A percentile compares a stretch with the other conserved stretches of the same genome.
Conservation (phyloP, 1,140 invertebrate species). For the Dreissena polymorpha region DNA sequence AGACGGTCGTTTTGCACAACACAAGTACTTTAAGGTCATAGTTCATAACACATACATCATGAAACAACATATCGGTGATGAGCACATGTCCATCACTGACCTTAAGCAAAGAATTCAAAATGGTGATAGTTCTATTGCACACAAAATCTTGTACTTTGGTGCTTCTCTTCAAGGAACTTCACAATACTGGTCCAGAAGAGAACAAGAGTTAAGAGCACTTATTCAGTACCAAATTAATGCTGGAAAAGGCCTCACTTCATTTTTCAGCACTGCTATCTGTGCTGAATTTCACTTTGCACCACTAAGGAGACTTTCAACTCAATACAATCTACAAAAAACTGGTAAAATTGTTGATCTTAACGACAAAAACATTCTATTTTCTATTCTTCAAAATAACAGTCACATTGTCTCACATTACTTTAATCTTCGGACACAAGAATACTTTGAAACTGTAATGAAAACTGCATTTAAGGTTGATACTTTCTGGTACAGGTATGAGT, state of each 20-base stretch:
- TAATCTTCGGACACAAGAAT: too few relatives aligned
- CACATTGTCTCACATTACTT: too few relatives aligned
- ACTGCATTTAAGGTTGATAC: too few relatives aligned
- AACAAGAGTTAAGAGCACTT: slow-evolving; percentile 51
- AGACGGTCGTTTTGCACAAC: slow-evolving; percentile 55
- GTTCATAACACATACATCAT: slow-evolving; percentile 56
- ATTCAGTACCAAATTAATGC: slow-evolving; percentile 57
- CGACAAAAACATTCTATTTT: slow-evolving; percentile 1
- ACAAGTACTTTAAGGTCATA: slow-evolving; percentile 60
- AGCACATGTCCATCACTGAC: slow-evolving; percentile 37
- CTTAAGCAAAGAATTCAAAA: slow-evolving; percentile 40
- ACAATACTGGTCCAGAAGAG: slow-evolving; percentile 53
- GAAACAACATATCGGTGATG: slow-evolving; percentile 56
- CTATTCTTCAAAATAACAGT: slow-evolving; percentile 43
- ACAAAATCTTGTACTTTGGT: slow-evolving; percentile 57
- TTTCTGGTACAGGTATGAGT: too few relatives aligned
- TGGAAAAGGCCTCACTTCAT: slow-evolving; percentile 42
- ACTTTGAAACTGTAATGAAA: too few relatives aligned
- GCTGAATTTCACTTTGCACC: slow-evolving; percentile 55
- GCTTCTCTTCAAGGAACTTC: slow-evolving; percentile 31
- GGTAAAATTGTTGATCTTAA: slow-evolving; percentile 6
- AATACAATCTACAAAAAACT: not conserved
- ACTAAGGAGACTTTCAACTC: slow-evolving; percentile 13
- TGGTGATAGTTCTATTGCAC: slow-evolving; percentile 38
- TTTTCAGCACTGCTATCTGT: slow-evolving; percentile 52